Conservation (phyloP, 92 coral and sea anemone species). For the Zoanthus gigantus region DNA sequence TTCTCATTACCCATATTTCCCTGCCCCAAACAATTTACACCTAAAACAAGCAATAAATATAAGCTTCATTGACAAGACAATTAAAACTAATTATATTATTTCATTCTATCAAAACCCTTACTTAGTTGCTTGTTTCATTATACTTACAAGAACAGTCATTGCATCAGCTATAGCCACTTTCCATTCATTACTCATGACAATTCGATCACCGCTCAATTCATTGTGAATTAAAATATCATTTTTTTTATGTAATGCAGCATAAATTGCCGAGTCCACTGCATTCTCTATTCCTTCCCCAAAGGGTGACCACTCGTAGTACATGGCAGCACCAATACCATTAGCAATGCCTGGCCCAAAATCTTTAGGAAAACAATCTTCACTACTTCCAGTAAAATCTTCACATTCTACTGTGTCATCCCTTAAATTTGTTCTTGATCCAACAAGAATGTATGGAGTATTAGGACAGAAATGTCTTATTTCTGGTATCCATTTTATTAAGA, state of each 20-base stretch:
- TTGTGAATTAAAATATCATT: not conserved
- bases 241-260: not conserved
- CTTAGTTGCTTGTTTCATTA: not conserved
- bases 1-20: no score
- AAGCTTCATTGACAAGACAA: no score
- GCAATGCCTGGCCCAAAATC: not conserved
- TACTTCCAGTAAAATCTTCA: not conserved
- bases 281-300: not conserved
- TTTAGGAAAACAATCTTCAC: slow-evolving; percentile 11
- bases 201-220: not conserved
- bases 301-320: slow-evolving; percentile 2
- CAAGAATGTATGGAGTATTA: not conserved
- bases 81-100: no score
- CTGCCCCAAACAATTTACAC: no score
- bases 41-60: no score
- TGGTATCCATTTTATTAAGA: not conserved
- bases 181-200: not conserved
- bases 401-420: not conserved
- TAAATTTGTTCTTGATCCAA: slow-evolving; percentile 11
- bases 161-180: not conserved
- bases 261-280: not conserved
- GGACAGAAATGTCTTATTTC: not conserved
- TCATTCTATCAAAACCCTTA: no score
- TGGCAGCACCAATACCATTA: slow-evolving; percentile 5
- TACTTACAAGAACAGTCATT: slow-evolving; percentile 1